These are phyloP conservation scores for Melieria omissa DNA, from an alignment of 2,888 invertebrate genomes.

Conservation along the genomic window DNA sequence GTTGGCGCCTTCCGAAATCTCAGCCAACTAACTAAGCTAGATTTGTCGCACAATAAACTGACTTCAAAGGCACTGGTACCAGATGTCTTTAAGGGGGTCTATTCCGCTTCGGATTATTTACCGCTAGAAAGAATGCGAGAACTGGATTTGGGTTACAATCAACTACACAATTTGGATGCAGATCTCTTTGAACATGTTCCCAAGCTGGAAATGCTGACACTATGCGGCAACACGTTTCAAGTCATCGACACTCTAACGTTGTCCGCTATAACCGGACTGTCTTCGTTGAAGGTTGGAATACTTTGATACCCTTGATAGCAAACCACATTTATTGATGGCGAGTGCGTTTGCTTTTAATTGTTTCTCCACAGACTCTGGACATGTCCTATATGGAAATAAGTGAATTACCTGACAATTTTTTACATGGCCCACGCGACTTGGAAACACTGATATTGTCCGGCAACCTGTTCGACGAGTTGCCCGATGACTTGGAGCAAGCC, in stretches of 20 bases:
- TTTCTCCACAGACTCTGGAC: constrained; percentile 71
- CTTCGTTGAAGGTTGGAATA: constrained; percentile 72
- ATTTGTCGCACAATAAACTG: constrained; percentile 78
- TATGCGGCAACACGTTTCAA: constrained; percentile 80
- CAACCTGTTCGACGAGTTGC: constrained; percentile 73
- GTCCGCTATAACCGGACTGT: constrained; percentile 75
- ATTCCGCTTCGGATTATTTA: constrained; percentile 50
- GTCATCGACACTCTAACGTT: constrained; percentile 74
- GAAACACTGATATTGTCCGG: constrained; percentile 75
- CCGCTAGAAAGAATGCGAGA: constrained; percentile 55
- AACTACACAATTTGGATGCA: constrained; percentile 75
- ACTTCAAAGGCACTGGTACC: constrained; percentile 72
- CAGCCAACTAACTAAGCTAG: constrained; percentile 72
- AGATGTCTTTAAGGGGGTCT: constrained; percentile 74
- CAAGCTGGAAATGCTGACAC: constrained; percentile 73
- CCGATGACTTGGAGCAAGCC: constrained; percentile 72
- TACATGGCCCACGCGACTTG: constrained; percentile 76
- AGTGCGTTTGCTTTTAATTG: constrained; percentile 31
- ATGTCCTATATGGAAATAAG: constrained; percentile 75
- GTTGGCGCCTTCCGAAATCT: constrained; percentile 74
- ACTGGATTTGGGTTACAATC: constrained; percentile 75
- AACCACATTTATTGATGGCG: background rate
- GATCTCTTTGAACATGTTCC: constrained; percentile 82
- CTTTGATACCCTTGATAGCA: background rate
- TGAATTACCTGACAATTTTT: constrained; percentile 73